Evolutionary conservation across 2,888 invertebrate species (phyloP).

Genomic region (Cephonodes hylas): DNA sequence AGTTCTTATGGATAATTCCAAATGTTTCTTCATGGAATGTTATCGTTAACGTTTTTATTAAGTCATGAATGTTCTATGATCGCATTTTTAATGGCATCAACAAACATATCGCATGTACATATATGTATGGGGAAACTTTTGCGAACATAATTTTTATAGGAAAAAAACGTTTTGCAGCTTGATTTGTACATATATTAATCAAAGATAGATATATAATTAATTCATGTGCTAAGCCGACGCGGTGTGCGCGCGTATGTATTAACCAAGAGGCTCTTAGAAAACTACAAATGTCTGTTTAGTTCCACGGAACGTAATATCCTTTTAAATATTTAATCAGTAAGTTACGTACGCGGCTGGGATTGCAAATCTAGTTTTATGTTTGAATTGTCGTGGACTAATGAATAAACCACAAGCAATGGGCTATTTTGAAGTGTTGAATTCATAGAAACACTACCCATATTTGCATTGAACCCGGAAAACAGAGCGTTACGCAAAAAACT

Average conservation of each 20-base stretch:
- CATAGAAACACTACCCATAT: not conserved
- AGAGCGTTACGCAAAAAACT: not conserved
- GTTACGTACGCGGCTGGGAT: slow-evolving; percentile 2
- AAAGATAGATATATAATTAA: not conserved
- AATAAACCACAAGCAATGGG: not conserved
- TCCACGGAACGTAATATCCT: not conserved
- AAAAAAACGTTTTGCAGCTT: too few relatives aligned
- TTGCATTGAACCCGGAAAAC: not conserved
- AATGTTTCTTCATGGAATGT: too few relatives aligned
- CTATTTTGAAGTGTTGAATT: not conserved
- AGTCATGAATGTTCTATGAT: too few relatives aligned
- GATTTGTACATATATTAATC: too few relatives aligned
- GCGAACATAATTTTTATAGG: too few relatives aligned
- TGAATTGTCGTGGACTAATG: not conserved
- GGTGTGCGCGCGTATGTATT: not conserved
- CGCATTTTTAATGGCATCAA: too few relatives aligned
- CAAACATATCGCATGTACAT: too few relatives aligned
- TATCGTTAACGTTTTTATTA: too few relatives aligned
- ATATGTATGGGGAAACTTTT: too few relatives aligned
- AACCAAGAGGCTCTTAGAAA: not conserved
- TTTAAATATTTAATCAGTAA: slow-evolving; percentile 8
- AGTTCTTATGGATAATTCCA: not conserved
- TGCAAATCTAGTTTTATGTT: slow-evolving; percentile 4
- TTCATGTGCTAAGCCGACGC: not conserved
- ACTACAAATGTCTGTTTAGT: not conserved